Evolutionary conservation across 2,113 vertebrate species (phyloP), one percentile per base, ranked within the genome.

Genomic region (Falcunculus frontatus): DNA sequence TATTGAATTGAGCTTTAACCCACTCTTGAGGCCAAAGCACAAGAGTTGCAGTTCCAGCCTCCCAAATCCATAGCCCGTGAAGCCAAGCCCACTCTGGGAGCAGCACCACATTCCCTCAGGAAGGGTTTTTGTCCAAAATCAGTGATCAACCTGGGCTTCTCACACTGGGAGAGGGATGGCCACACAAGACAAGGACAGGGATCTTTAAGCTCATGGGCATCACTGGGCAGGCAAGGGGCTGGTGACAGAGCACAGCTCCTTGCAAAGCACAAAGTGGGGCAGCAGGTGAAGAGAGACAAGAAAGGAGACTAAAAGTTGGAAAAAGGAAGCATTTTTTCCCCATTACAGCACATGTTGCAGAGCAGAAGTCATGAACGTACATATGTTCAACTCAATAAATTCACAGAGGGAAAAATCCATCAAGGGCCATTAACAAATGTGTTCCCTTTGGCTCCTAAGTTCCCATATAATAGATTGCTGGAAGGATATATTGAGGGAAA

Each of bases 351-450:
- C 50, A 27, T 2, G 16, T 57, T 77, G 23, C 23, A 63, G 41
- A 23, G 49, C n/a, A 30, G 65, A 87, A 94, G 62, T 88, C 80
- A 77, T 21, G 79, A 90, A 67, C 2, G 0, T 73, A 69, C 75
- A 33, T 62, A 65, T 70, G 85, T 65, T 94, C 82, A 86, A 94
- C 63, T 94, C 87, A 56, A 53, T 92, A 86, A 94, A 92, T 88
- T 93, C 88, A 83, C 63, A 86, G 82, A 83, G 72, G 82, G 49
- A 76, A 92, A 75, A 90, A 94, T 68, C 85, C 79, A 96, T 88
- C 95, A 92, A 90, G 85, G 88, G 22, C 75, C 90, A 90, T 92
- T 94, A 96, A 92, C 59, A 92, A 93, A 70, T 74, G 42, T 83
- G 63, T 59, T 97, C 92, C 82, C 55, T 82, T 94, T 92, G 88